Conservation (phyloP, 2,797 vertebrate genomes). For the Pipistrellus pipistrellus region DNA sequence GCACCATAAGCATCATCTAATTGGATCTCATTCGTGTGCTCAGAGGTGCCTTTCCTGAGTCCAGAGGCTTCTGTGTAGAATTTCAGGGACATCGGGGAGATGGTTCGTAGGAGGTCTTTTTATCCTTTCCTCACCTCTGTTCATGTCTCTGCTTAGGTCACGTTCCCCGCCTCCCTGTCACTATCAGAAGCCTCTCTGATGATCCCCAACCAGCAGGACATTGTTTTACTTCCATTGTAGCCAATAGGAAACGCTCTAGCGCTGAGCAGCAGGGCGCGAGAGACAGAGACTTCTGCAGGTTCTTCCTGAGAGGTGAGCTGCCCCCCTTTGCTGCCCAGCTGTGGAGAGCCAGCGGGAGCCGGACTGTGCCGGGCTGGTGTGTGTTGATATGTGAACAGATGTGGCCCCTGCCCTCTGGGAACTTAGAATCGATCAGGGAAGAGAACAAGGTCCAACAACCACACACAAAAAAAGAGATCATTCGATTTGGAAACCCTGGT, state of each 20-base stretch:
- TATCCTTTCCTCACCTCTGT: not conserved
- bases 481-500: not conserved
- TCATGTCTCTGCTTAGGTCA: not conserved
- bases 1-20: not conserved
- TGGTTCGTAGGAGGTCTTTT: not conserved
- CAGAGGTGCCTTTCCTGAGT: not conserved
- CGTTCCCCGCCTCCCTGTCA: not conserved
- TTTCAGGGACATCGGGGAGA: not conserved
- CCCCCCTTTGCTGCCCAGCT: no score
- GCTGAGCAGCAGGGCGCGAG: not conserved
- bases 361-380: not conserved
- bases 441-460: not conserved
- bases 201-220: not conserved
- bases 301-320: not conserved
- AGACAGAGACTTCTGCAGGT: not conserved
- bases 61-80: not conserved
- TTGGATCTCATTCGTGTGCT: not conserved
- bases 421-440: not conserved
- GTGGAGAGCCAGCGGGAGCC: rapidly evolving
- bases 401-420: not conserved
- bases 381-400: rapidly evolving
- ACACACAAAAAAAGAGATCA: no score
- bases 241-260: rapidly evolving
- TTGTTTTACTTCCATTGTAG: not conserved
- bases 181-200: not conserved